A percentile compares a stretch with the other conserved stretches of the same genome.
These are phyloP conservation scores for Phaenicophaeus curvirostris DNA, from an alignment of 2,797 vertebrate genomes.

Conservation along the genomic window DNA sequence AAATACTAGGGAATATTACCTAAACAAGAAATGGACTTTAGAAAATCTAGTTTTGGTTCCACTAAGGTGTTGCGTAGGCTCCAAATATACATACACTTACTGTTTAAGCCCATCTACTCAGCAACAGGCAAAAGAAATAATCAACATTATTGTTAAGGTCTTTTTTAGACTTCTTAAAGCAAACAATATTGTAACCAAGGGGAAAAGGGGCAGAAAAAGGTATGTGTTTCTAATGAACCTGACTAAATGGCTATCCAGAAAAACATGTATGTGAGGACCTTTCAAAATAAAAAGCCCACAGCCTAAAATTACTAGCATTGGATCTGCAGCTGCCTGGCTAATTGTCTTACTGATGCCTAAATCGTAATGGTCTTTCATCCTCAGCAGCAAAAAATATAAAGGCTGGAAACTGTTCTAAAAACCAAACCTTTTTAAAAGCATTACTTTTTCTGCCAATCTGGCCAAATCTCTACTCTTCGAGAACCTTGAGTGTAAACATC, in stretches of 20 bases:
- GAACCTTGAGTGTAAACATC: constrained; percentile 20
- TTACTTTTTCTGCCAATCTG: constrained; percentile 25
- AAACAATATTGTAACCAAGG: not conserved
- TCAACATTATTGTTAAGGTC: not conserved
- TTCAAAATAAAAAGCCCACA: not conserved
- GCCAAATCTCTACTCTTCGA: constrained; percentile 9
- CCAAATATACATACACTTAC: not conserved
- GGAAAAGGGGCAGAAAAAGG: not conserved
- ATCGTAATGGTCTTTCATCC: not conserved
- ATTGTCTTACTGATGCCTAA: not conserved
- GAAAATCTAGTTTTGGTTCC: constrained; percentile 30
- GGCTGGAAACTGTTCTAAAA: not conserved
- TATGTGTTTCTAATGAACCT: not conserved
- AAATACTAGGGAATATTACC: constrained; percentile 36
- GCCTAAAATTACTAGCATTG: not conserved
- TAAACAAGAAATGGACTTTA: constrained; percentile 10
- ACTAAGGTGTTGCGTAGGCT: constrained; percentile 45
- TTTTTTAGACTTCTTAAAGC: not conserved
- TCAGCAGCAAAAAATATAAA: not conserved
- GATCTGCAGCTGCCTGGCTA: not conserved
- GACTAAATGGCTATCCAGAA: not conserved
- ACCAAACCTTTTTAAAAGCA: not conserved
- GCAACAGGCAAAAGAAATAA: constrained; percentile 29
- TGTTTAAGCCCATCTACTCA: not conserved
- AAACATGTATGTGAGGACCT: not conserved